Conservation (phyloP, 2,113 vertebrate genomes). For the Plestiodon gilberti region DNA sequence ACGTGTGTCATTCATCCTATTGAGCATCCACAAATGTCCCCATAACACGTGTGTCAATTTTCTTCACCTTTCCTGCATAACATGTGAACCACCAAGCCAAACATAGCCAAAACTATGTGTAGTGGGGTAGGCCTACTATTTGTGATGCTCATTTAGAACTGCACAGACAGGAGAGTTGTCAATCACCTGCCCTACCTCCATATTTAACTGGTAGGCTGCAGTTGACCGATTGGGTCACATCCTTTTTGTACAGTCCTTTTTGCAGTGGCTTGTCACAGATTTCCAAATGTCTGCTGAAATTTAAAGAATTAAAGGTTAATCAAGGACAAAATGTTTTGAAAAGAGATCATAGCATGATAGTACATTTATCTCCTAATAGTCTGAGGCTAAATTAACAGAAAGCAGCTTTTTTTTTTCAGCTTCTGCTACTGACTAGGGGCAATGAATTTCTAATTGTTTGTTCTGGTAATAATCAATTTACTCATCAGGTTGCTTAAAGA, state of each 20-base stretch:
- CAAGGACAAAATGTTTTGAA: slow-evolving; percentile 59
- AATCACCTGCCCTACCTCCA: not conserved
- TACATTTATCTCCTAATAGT: slow-evolving; percentile 64
- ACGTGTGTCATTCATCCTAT: too few species aligned
- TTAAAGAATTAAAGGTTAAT: slow-evolving; percentile 65
- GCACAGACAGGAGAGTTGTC: not conserved
- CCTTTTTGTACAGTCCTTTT: slow-evolving; percentile 14
- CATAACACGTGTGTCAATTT: too few species aligned
- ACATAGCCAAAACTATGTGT: not conserved
- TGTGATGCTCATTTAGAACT: not conserved
- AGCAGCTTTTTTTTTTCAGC: slow-evolving; percentile 30
- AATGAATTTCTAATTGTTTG: slow-evolving; percentile 57
- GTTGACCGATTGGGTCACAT: not conserved
- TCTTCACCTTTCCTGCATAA: not conserved
- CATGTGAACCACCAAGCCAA: not conserved
- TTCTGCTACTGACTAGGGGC: slow-evolving; percentile 49
- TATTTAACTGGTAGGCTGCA: not conserved
- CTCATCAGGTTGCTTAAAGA: slow-evolving; percentile 54
- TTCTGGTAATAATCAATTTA: slow-evolving; percentile 58
- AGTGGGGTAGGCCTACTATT: not conserved
- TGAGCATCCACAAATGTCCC: too few species aligned
- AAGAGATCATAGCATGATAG: slow-evolving; percentile 42
- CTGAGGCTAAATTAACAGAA: slow-evolving; percentile 48
- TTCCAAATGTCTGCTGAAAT: slow-evolving; percentile 47
- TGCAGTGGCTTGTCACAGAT: not conserved